Conservation (phyloP, 92 coral and sea anemone species). For the Phenganax marumi region DNA sequence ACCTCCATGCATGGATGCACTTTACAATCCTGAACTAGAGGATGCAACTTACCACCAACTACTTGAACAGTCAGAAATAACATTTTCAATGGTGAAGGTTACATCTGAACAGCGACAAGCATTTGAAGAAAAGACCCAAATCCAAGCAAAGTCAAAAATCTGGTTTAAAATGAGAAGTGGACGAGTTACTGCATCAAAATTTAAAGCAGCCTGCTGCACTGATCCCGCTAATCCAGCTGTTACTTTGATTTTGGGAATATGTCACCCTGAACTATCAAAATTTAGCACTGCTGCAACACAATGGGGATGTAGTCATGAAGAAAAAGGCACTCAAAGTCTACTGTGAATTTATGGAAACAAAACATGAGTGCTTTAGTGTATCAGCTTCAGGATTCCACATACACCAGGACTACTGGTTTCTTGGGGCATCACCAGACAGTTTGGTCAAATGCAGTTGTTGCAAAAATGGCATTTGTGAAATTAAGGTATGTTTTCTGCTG, state of each 20-base stretch:
- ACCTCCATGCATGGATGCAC: too few relatives aligned
- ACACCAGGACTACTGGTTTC: constrained; percentile 4
- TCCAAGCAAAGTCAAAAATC: background rate
- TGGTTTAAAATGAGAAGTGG: constrained; percentile 29
- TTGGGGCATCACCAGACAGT: constrained; percentile 31
- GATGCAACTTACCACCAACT: too few relatives aligned
- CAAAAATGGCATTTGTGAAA: constrained; percentile 35
- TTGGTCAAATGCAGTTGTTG: constrained; percentile 31
- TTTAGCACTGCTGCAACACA: constrained; percentile 37
- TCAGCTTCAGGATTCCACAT: constrained; percentile 10
- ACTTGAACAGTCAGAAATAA: too few relatives aligned
- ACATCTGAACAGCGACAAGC: too few relatives aligned
- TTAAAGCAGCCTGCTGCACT: constrained; percentile 8
- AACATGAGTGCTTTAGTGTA: constrained; percentile 16
- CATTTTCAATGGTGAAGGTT: too few relatives aligned
- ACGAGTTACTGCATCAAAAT: constrained; percentile 1
- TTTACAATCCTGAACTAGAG: too few relatives aligned
- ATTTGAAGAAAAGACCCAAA: too few relatives aligned
- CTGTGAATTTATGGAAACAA: constrained; percentile 31
- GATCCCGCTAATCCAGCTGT: constrained; percentile 6
- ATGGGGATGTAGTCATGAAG: constrained; percentile 43
- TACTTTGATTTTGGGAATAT: constrained; percentile 28
- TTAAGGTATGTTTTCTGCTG: constrained; percentile 14
- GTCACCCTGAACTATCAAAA: constrained; percentile 35
- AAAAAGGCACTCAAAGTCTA: constrained; percentile 35